phyloP scores from a whole-genome alignment of 2,888 invertebrate species.

The Tiphia femorata region DNA sequence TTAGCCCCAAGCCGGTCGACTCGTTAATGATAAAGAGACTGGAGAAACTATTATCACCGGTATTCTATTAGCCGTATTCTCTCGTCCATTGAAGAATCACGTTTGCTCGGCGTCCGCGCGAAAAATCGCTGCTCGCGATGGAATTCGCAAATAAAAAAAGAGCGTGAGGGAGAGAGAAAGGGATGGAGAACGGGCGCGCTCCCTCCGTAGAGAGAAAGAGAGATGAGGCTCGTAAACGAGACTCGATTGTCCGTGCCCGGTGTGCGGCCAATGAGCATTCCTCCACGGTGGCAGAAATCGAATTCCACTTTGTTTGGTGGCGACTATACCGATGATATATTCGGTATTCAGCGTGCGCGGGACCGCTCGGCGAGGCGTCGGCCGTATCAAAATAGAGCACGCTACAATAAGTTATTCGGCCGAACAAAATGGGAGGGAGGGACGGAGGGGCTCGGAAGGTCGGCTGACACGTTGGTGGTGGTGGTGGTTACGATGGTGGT shows the following conservation, averaged over 20 bases:
- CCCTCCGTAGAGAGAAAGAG: too few relatives aligned
- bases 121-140: too few relatives aligned
- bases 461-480: neutral
- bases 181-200: too few relatives aligned
- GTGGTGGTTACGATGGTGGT: neutral
- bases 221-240: neutral
- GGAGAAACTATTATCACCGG: too few relatives aligned
- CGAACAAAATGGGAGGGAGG: slow-evolving; percentile 58
- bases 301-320: slow-evolving; percentile 62
- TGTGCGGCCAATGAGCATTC: slow-evolving; percentile 11
- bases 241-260: neutral
- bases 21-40: too few relatives aligned
- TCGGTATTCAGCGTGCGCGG: slow-evolving; percentile 59
- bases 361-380: slow-evolving; percentile 34
- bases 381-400: slow-evolving; percentile 65
- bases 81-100: too few relatives aligned
- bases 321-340: slow-evolving; percentile 47
- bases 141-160: too few relatives aligned
- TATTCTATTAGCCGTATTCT: too few relatives aligned
- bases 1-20: too few relatives aligned
- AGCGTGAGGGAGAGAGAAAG: too few relatives aligned
- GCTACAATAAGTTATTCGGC: slow-evolving; percentile 68
- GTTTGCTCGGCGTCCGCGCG: too few relatives aligned
- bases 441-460: neutral
- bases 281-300: slow-evolving; percentile 14